Percentiles rank a stretch among this genome's conserved stretches.
Conservation (phyloP, 2,888 invertebrate genomes). For the Bugulina stolonifera region DNA sequence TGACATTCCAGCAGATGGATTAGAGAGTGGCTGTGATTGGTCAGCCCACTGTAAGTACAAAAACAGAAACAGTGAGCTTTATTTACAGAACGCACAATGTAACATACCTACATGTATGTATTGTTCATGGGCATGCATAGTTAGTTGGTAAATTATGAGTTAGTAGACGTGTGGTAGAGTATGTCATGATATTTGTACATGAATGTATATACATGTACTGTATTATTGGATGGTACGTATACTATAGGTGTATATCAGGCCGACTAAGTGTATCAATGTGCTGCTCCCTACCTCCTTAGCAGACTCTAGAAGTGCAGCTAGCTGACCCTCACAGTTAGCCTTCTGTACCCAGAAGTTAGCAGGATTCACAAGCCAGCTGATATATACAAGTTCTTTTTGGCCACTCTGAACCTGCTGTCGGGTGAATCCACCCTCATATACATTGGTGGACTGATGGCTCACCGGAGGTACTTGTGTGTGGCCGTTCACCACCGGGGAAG, state of each 20-base stretch:
- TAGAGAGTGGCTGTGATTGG: background rate
- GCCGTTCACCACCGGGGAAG: too few relatives aligned
- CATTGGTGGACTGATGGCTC: background rate
- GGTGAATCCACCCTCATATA: background rate
- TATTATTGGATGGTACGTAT: too few relatives aligned
- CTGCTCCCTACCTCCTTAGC: conserved; percentile 4
- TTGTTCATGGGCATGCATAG: too few relatives aligned
- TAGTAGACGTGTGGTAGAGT: too few relatives aligned
- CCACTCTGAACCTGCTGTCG: conserved; percentile 6
- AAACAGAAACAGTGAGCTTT: background rate
- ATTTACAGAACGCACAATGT: too few relatives aligned
- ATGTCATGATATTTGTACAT: too few relatives aligned
- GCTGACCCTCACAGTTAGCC: background rate
- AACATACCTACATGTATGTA: too few relatives aligned
- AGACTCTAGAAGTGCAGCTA: background rate
- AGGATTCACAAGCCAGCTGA: conserved; percentile 3
- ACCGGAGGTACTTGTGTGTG: too few relatives aligned
- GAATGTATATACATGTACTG: too few relatives aligned
- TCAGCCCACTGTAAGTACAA: background rate
- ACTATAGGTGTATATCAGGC: too few relatives aligned
- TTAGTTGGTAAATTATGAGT: too few relatives aligned
- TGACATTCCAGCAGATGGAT: conserved; percentile 10
- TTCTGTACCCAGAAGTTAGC: conserved; percentile 10
- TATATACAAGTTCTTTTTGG: conserved; percentile 4
- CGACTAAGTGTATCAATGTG: background rate